These are phyloP conservation scores for Prochilodus magdalenae DNA, from an alignment of 2,113 vertebrate species.

Conservation along the genomic window DNA sequence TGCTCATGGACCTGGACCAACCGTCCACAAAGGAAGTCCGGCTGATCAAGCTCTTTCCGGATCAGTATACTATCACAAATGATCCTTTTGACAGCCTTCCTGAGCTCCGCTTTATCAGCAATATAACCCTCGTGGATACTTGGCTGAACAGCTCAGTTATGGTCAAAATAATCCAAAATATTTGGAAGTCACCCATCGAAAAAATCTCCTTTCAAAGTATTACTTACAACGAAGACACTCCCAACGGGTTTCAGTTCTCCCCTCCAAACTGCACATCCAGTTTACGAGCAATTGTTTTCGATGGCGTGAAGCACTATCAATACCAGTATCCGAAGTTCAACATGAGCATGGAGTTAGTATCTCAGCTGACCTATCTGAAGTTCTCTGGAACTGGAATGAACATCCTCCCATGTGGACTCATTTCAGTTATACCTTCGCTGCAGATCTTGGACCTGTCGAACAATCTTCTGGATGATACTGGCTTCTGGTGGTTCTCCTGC, in stretches of 20 bases:
- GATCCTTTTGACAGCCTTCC: conserved; percentile 61
- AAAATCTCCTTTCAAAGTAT: conserved; percentile 66
- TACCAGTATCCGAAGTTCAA: conserved; percentile 67
- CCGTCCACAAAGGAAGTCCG: conserved; percentile 44
- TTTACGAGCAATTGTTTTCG: conserved; percentile 58
- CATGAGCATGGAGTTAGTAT: conserved; percentile 51
- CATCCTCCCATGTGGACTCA: conserved; percentile 67
- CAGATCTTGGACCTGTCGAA: conserved; percentile 68
- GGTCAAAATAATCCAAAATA: conserved; percentile 55
- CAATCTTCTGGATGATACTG: conserved; percentile 65
- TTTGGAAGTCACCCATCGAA: conserved; percentile 58
- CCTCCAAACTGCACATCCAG: conserved; percentile 53
- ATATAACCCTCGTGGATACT: conserved; percentile 62
- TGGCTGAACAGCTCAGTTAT: conserved; percentile 68
- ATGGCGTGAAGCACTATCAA: conserved; percentile 64
- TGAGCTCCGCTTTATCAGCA: conserved; percentile 57
- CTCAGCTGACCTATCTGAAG: conserved; percentile 63
- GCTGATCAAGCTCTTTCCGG: conserved; percentile 60
- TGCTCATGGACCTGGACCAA: conserved; percentile 64
- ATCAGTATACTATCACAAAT: conserved; percentile 52
- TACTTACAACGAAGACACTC: conserved; percentile 69
- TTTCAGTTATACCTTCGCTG: conserved; percentile 64
- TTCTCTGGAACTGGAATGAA: conserved; percentile 72
- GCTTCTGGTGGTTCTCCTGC: conserved; percentile 70
- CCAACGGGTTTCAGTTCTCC: conserved; percentile 61